These are phyloP conservation scores for Platycnemis pennipes DNA, from an alignment of 2,888 invertebrate species.

Conservation along the genomic window DNA sequence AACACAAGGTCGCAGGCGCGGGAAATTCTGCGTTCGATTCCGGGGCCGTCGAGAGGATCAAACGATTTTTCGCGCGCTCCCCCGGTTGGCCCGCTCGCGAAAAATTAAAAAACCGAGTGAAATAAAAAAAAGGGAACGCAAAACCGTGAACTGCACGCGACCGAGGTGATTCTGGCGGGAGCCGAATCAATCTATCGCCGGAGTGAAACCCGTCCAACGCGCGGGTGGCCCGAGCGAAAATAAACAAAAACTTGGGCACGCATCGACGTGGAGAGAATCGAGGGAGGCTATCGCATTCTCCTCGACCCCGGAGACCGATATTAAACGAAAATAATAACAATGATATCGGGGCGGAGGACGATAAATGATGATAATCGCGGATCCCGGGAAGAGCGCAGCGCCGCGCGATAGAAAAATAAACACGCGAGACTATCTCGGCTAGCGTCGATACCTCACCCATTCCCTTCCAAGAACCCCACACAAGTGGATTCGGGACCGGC, in stretches of 20 bases:
- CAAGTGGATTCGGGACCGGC: background rate
- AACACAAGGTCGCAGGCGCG: constrained; percentile 47
- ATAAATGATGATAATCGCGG: background rate
- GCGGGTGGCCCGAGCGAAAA: background rate
- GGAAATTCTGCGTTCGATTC: constrained; percentile 47
- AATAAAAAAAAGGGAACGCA: no score
- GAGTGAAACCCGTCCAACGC: no score
- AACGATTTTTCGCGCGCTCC: constrained; percentile 23
- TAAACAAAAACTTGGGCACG: background rate
- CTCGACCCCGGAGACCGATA: background rate
- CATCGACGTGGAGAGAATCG: background rate
- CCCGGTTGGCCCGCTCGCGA: background rate
- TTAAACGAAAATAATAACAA: background rate
- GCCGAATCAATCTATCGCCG: no score
- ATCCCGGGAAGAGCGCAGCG: background rate
- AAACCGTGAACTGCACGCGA: no score
- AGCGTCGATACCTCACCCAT: background rate
- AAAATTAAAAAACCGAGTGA: background rate
- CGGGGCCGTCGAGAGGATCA: background rate
- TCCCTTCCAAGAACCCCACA: background rate
- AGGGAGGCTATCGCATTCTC: background rate
- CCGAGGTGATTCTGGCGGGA: no score
- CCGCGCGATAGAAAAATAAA: background rate
- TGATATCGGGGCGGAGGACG: background rate
- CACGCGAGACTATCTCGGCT: background rate